phyloP scores from a whole-genome alignment of 2,113 vertebrate genomes.

The Vicugna pacos region DNA sequence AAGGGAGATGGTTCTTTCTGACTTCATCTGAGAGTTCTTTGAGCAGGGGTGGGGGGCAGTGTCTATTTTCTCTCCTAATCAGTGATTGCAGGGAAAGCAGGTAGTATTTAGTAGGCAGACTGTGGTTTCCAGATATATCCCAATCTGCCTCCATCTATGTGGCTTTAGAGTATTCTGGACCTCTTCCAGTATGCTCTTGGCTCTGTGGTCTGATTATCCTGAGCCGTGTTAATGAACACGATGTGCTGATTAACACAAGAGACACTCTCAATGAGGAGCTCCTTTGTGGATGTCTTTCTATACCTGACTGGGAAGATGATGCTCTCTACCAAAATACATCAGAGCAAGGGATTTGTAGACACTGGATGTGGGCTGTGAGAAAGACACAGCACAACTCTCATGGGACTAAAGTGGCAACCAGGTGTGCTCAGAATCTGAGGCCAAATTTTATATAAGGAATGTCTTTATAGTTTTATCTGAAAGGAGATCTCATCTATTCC shows the following conservation, averaged over 20 bases:
- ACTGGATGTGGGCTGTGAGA: not conserved
- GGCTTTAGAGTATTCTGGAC: conserved; percentile 64
- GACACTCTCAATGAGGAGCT: not conserved
- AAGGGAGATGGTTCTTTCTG: not conserved
- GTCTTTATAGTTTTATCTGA: conserved; percentile 11
- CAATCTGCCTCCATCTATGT: conserved; percentile 64
- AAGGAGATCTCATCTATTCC: not conserved
- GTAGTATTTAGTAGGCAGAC: conserved; percentile 67
- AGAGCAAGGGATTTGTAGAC: not conserved
- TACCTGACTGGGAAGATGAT: not conserved
- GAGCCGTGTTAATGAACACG: conserved; percentile 64
- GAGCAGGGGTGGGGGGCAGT: not conserved
- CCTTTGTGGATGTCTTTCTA: conserved; percentile 36
- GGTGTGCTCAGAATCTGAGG: not conserved
- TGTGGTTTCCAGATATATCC: conserved; percentile 65
- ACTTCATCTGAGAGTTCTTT: conserved; percentile 2
- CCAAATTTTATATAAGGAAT: conserved; percentile 12
- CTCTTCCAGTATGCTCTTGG: conserved; percentile 40
- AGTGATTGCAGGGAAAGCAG: conserved; percentile 3
- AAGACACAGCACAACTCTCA: not conserved
- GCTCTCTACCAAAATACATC: not conserved
- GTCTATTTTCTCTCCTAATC: not conserved
- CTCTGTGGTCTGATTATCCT: conserved; percentile 24
- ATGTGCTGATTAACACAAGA: conserved; percentile 62
- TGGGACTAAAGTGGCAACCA: not conserved